Conservation (phyloP, 2,113 vertebrate genomes). For the Cyanoramphus novaezelandiae region DNA sequence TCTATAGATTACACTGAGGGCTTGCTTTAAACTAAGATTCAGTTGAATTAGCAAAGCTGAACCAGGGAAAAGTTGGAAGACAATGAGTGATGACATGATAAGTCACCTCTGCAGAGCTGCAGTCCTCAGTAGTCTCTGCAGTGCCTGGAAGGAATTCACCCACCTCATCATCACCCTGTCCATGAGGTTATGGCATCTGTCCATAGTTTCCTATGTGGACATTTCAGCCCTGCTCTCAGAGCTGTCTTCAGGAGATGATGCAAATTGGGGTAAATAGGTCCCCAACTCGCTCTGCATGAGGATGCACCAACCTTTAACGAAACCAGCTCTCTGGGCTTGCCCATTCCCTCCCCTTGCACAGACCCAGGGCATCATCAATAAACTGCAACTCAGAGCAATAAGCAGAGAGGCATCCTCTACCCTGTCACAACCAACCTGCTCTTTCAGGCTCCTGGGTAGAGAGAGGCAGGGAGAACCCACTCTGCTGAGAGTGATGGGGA, state of each 20-base stretch:
- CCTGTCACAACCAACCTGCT: not conserved
- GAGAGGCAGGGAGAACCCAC: not conserved
- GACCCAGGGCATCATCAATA: not conserved
- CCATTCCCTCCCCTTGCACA: not conserved
- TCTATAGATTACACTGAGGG: not conserved
- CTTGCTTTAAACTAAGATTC: not conserved
- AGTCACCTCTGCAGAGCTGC: not conserved
- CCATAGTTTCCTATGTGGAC: rapidly evolving
- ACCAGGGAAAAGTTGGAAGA: not conserved
- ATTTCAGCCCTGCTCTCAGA: not conserved
- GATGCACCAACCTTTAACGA: not conserved
- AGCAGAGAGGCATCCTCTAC: not conserved
- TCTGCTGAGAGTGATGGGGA: not conserved
- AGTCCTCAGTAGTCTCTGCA: not conserved
- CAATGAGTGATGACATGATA: not conserved
- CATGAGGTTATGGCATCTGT: not conserved
- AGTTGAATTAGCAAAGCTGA: not conserved
- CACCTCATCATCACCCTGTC: not conserved
- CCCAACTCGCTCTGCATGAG: not conserved
- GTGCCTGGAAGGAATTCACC: not conserved
- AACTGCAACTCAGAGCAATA: not conserved
- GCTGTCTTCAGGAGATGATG: not conserved
- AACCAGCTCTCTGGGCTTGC: not conserved
- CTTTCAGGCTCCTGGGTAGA: not conserved
- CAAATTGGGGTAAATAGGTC: not conserved